phyloP scores from a whole-genome alignment of 2,888 invertebrate species.

The Rhopalosiphum nymphaeae region DNA sequence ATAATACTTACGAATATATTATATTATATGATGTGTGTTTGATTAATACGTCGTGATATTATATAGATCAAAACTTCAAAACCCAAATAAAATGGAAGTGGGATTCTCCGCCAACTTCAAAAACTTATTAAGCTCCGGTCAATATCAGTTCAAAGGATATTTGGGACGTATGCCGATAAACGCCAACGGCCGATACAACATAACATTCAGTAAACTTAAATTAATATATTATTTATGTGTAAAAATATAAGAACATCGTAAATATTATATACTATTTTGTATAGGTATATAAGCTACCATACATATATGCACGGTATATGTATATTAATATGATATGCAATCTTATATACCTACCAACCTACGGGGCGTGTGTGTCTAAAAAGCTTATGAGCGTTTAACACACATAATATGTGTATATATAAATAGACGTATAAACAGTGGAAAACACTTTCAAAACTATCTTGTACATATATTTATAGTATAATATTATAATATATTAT shows the following conservation, averaged over 20 bases:
- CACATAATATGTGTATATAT: neutral
- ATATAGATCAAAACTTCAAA: constrained; percentile 50
- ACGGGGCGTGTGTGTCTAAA: neutral
- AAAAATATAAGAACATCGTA: neutral
- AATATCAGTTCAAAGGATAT: constrained; percentile 59
- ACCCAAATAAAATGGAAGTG: constrained; percentile 51
- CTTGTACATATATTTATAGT: neutral
- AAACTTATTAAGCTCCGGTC: constrained; percentile 37
- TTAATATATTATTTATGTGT: neutral
- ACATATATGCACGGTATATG: neutral
- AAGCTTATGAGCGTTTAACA: neutral
- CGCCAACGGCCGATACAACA: constrained; percentile 49
- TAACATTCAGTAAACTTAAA: constrained; percentile 55
- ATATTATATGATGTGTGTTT: neutral
- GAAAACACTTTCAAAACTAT: neutral
- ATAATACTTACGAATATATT: no score
- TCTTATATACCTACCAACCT: neutral
- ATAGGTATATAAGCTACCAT: neutral
- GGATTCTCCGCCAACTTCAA: constrained; percentile 32
- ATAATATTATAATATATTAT: no score
- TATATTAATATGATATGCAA: neutral
- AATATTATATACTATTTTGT: neutral
- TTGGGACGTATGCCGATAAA: constrained; percentile 54
- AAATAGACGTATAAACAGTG: neutral
- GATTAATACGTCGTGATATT: neutral